A percentile compares a stretch with the other conserved stretches of the same genome.
Evolutionary conservation across 2,113 vertebrate genomes (phyloP).

Genomic region (Oxyruncus cristatus): DNA sequence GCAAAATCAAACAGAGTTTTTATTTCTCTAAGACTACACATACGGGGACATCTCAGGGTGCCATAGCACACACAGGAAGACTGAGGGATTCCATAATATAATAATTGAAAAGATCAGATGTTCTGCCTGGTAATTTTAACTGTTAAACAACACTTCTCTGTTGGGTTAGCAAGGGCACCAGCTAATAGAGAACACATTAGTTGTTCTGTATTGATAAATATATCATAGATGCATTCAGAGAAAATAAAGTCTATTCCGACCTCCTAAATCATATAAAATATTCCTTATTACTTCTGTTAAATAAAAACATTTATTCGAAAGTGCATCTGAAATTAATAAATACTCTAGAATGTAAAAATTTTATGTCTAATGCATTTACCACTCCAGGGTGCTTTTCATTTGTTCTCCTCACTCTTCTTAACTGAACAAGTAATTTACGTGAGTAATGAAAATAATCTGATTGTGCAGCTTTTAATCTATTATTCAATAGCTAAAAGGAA

Average conservation of each 20-base stretch:
- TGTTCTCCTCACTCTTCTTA: background rate
- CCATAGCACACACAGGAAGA: background rate
- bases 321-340: background rate
- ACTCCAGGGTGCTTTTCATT: background rate
- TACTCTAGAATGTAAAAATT: background rate
- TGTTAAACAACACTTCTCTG: background rate
- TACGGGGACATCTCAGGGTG: background rate
- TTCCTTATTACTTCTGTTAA: background rate
- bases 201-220: background rate
- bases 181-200: background rate
- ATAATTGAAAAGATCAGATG: background rate
- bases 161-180: background rate
- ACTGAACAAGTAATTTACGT: background rate
- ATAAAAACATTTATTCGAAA: background rate
- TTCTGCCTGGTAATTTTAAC: background rate
- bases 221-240: background rate
- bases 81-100: background rate
- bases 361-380: background rate
- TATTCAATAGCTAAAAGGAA: slow-evolving; percentile 53
- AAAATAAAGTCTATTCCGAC: background rate
- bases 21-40: background rate
- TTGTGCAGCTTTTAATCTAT: slow-evolving; percentile 46
- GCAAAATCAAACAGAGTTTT: background rate
- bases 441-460: slow-evolving; percentile 32
- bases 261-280: background rate